Evolutionary conservation across 2,888 invertebrate species (phyloP).

Genomic region (Cyrtodaria siliqua): DNA sequence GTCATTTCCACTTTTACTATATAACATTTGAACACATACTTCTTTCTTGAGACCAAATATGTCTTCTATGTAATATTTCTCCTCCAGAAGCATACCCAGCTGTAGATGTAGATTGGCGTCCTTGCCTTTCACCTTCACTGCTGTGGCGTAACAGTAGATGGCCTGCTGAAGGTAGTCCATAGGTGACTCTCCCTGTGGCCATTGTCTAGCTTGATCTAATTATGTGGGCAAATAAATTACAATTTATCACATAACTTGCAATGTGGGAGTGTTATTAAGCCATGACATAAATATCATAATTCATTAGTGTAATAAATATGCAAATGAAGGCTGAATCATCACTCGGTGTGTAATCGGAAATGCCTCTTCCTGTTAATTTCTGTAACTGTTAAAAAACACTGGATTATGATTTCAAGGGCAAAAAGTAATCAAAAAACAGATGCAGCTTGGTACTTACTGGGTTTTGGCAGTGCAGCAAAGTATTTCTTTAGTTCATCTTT

Average conservation of each 20-base stretch:
- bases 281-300: no score
- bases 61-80: constrained; percentile 83
- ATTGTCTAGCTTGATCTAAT: constrained; percentile 73
- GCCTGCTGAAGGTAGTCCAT: constrained; percentile 79
- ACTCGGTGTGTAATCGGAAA: no score
- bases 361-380: no score
- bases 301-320: no score
- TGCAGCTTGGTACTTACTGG: constrained; percentile 65
- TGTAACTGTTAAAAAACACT: no score
- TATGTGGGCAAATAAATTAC: no score
- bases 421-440: background rate
- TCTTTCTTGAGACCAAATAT: constrained; percentile 82
- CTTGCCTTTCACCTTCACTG: constrained; percentile 81
- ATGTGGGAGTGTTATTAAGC: no score
- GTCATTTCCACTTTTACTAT: no score
- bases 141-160: constrained; percentile 79
- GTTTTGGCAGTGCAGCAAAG: constrained; percentile 77
- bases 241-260: no score
- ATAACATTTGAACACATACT: no score
- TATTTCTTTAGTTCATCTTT: constrained; percentile 75
- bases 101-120: constrained; percentile 81
- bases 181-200: constrained; percentile 79
- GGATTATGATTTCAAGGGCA: no score
- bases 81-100: constrained; percentile 83
- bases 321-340: no score